phyloP scores from a whole-genome alignment of 2,888 invertebrate species.

The Andrena haemorrhoa region DNA sequence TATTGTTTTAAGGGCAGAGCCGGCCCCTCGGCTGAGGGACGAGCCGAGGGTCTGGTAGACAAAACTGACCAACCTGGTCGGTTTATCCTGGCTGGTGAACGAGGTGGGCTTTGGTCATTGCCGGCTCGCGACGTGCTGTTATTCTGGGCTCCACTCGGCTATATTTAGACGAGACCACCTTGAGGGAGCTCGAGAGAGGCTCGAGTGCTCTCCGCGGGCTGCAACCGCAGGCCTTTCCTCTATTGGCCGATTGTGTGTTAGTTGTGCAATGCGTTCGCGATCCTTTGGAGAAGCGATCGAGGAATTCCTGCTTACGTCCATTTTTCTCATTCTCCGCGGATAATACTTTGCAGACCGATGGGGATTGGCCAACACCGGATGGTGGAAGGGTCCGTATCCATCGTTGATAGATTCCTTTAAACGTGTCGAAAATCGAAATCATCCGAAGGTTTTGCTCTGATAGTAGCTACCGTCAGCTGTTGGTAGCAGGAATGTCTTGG shows the following conservation, averaged over 20 bases:
- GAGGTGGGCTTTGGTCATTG: conserved; percentile 81
- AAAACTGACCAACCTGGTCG: conserved; percentile 69
- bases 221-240: conserved; percentile 65
- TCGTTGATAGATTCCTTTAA: neutral
- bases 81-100: conserved; percentile 68
- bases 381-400: too few relatives aligned
- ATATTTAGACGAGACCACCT: conserved; percentile 84
- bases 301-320: conserved; percentile 54
- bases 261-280: conserved; percentile 65
- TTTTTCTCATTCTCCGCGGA: neutral
- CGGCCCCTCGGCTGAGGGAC: conserved; percentile 8
- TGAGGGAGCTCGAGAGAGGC: conserved; percentile 77
- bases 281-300: conserved; percentile 46
- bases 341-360: neutral
- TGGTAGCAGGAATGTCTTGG: neutral
- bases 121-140: conserved; percentile 79
- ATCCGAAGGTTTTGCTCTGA: neutral
- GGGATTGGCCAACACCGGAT: neutral
- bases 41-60: conserved; percentile 42
- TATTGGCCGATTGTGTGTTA: conserved; percentile 54
- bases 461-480: neutral
- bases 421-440: neutral
- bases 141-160: conserved; percentile 82
- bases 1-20: conserved; percentile 49
- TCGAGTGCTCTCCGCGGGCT: conserved; percentile 58